Percentiles rank a stretch among this genome's conserved stretches.
phyloP scores from a whole-genome alignment of 92 coral and sea anemone genomes.

The Anthopleura xanthogrammica region DNA sequence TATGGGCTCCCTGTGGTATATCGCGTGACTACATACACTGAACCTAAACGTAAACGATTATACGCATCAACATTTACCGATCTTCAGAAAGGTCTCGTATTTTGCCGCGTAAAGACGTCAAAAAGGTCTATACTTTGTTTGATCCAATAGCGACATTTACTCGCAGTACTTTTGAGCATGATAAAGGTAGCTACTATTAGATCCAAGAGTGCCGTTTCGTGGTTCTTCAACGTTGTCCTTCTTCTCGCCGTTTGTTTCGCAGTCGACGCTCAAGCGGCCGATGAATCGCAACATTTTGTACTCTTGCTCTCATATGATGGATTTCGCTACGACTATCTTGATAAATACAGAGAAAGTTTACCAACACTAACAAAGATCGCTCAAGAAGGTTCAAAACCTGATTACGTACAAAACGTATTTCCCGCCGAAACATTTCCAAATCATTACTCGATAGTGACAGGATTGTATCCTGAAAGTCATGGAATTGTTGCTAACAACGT shows the following conservation, averaged over 20 bases:
- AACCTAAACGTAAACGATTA: too few relatives aligned
- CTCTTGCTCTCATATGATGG: conserved; percentile 84
- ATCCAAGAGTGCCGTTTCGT: not conserved
- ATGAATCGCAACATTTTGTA: conserved; percentile 21
- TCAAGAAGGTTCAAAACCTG: conserved; percentile 59
- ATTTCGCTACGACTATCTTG: conserved; percentile 84
- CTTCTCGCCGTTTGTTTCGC: not conserved
- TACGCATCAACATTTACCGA: too few relatives aligned
- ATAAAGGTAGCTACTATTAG: not conserved
- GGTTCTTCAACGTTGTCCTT: not conserved
- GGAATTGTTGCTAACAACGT: conserved; percentile 70
- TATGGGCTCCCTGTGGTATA: too few relatives aligned
- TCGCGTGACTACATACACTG: too few relatives aligned
- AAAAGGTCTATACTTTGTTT: too few relatives aligned
- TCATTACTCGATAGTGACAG: conserved; percentile 88
- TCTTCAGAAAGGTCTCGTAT: too few relatives aligned
- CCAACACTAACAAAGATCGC: conserved; percentile 33
- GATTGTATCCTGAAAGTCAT: conserved; percentile 83
- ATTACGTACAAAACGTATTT: conserved; percentile 74
- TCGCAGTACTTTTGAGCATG: too few relatives aligned
- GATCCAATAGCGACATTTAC: too few relatives aligned
- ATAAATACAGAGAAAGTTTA: conserved; percentile 43
- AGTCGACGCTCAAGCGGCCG: not conserved
- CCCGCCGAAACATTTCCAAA: conserved; percentile 88
- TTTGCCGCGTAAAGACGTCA: too few relatives aligned